Evolutionary conservation across 2,888 invertebrate species (phyloP), one percentile per base, ranked within the genome.

Genomic region (Ophion ellenae): DNA sequence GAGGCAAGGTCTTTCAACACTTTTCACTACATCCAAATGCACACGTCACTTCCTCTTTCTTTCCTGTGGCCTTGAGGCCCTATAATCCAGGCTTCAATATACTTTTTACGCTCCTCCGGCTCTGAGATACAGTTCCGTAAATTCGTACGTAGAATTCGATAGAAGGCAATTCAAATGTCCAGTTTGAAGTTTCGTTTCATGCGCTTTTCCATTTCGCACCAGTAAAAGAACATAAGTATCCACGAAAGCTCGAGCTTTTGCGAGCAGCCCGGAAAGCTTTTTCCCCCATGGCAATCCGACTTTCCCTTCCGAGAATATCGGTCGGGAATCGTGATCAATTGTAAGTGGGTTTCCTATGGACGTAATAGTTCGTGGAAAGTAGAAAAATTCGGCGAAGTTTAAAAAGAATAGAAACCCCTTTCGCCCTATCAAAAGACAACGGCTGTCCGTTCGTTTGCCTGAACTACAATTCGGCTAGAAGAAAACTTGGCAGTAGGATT

Each of bases 1-100:
- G 70, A 79, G 85, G 66, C 75, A 79, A 80, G 80, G 20, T 64
- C 64, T 70, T 70, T 45, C 70, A 57, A 69, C 80, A 77, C 80
- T 84, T 76, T 84, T 80, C 66, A 77, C 40, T 17, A 84, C 71
- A 80, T 64, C 32, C 69, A 63, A 53, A 79, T 61, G 74, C 66
- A 28, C 17, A 32, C 28, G 32, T 32, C 32, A 32, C 32, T 32
- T 32, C 32, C 32, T 0, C 32, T 32, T 32, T 32, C 32, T 32
- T 32, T 32, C 4, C 32, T 32, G 32, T 32, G 32, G 32, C 28
- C n/a, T 47, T 5, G 57, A 77, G 36, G 57, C 36, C 53, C 36
- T 14, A n/a, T 6, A 0, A 14, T 66, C 20, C 11, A 36, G 57
- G 17, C 3, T 5, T 3, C 14, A n/a, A 32, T 24, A 9, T 45